Conservation (phyloP, 2,113 vertebrate genomes). For the Mastomys natalensis region DNA sequence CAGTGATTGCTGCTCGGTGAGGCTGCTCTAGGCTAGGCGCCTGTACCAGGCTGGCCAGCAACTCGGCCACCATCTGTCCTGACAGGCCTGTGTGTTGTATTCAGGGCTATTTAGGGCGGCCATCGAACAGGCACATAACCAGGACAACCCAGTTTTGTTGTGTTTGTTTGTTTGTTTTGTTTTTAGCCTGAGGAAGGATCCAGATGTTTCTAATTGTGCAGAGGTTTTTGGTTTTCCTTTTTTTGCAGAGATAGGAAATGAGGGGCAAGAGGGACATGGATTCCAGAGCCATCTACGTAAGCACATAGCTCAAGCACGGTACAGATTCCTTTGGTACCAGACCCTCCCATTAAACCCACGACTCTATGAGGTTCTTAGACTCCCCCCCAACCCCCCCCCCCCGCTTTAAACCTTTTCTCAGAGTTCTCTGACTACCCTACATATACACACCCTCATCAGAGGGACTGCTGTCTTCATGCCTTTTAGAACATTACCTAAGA, state of each 20-base stretch:
- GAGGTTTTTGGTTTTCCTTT: constrained; percentile 30
- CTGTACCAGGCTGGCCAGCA: background rate
- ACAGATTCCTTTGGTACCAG: background rate
- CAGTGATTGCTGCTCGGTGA: background rate
- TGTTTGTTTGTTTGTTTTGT: constrained; percentile 67
- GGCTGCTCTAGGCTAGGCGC: background rate
- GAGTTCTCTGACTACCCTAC: background rate
- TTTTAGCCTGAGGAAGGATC: constrained; percentile 68
- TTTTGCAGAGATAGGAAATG: constrained; percentile 47
- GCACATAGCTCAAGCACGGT: no score
- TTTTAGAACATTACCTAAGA: background rate
- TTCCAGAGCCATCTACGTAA: background rate
- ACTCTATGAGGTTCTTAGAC: background rate
- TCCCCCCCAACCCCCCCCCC: no score
- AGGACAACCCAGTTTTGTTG: constrained; percentile 19
- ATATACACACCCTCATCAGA: fast-evolving
- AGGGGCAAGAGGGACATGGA: background rate
- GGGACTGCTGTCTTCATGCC: background rate
- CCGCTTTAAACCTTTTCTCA: background rate
- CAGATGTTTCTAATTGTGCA: constrained; percentile 75
- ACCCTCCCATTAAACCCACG: background rate
- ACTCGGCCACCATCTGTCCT: background rate
- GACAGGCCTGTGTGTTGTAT: background rate
- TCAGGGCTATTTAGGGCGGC: constrained; percentile 28
- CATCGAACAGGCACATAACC: background rate